These are phyloP conservation scores for Muscina levida DNA, from an alignment of 2,888 invertebrate species.

Conservation along the genomic window DNA sequence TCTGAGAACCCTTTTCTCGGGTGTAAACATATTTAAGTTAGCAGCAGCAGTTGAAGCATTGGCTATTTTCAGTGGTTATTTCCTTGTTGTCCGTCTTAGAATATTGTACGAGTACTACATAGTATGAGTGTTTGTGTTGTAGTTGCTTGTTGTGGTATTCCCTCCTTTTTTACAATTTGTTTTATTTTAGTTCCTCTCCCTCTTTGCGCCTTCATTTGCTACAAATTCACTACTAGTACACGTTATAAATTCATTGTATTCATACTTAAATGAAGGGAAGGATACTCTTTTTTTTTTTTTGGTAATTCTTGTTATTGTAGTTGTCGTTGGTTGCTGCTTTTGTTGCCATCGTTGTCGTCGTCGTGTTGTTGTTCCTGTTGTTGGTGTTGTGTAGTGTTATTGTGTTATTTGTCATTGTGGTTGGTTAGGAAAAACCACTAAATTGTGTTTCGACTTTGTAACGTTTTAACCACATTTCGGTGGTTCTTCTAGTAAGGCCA, in stretches of 20 bases:
- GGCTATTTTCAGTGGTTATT: constrained; percentile 36
- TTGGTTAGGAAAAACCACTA: constrained; percentile 74
- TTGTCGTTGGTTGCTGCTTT: neutral
- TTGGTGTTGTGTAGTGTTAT: constrained; percentile 58
- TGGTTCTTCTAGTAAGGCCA: constrained; percentile 68
- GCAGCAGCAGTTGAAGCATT: constrained; percentile 9
- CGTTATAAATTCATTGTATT: constrained; percentile 33
- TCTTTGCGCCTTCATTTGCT: neutral
- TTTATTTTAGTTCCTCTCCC: constrained; percentile 25
- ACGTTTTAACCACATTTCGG: constrained; percentile 73
- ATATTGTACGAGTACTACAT: constrained; percentile 1
- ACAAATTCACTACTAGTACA: constrained; percentile 11
- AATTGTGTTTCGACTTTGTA: constrained; percentile 78
- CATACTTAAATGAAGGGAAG: neutral
- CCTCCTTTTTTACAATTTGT: constrained; percentile 50
- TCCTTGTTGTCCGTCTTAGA: constrained; percentile 48
- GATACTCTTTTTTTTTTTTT: neutral
- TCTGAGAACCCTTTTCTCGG: too few relatives aligned
- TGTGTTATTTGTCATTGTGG: constrained; percentile 71
- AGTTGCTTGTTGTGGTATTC: constrained; percentile 48
- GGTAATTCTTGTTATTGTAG: too few relatives aligned
- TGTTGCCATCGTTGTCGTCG: neutral
- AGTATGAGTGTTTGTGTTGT: neutral
- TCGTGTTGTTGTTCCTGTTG: neutral
- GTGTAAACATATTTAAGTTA: constrained; percentile 2